Evolutionary conservation across 2,888 invertebrate genomes (phyloP), one percentile per base, ranked within the genome.

Genomic region (Melipona bicolor): DNA sequence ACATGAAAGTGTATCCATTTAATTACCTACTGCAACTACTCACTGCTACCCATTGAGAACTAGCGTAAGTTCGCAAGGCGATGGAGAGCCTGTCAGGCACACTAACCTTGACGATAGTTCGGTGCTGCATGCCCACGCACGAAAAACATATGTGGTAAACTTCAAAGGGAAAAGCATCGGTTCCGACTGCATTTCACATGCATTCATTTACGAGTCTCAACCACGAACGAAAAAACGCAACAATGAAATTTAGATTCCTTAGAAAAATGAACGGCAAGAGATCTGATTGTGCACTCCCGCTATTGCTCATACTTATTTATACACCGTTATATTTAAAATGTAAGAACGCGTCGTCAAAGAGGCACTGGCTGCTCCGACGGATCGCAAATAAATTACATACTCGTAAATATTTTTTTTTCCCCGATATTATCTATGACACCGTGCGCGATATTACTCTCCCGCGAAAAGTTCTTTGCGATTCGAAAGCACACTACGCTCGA

Each of bases 301-400:
- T 94, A 92, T 94, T 94, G 94, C 94, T 94, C 94, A 94, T 94
- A 94, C 94, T 94, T 94, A 94, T 94, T 94, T 94, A 94, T 94
- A 94, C 93, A 93, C 93, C 93, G 94, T 94, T 94, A 94, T 94
- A 94, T 94, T 94, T 94, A 94, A 94, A 94, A 94, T 94, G 93
- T 93, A 93, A 93, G 92, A 92, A 91, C 88, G 92, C 84, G 86
- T 88, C 85, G 89, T 88, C 83, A 76, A 77, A 77, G 70, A 74
- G 74, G 32, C 74, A 77, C 72, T 68, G 71, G 24, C 62, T 76
- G 43, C 56, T 59, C 64, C 65, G 62, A 54, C 75, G 76, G 24
- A 68, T 77, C 64, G 67, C 75, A 71, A 70, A 69, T 72, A 77
- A 79, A 79, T 86, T 73, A 79, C 73, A 81, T 81, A 68, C 75